These are phyloP conservation scores for Opisthocomus hoazin DNA, from an alignment of 2,113 vertebrate genomes.

Conservation along the genomic window DNA sequence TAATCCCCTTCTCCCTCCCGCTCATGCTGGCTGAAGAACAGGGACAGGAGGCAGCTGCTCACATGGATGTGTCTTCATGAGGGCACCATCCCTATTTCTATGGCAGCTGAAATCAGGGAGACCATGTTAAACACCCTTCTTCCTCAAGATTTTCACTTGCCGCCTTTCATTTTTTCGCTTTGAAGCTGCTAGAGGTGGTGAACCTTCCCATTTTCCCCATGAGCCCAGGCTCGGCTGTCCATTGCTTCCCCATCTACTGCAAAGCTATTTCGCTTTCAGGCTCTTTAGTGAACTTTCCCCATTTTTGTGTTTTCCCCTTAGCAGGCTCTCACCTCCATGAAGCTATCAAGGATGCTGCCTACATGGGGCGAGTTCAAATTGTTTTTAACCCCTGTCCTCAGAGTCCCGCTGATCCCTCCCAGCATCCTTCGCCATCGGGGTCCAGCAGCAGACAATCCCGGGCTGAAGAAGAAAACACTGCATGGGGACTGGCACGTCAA, in stretches of 20 bases:
- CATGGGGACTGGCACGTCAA: background rate
- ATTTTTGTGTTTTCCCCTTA: background rate
- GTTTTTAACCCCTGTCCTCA: background rate
- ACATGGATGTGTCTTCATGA: background rate
- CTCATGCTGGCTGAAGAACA: background rate
- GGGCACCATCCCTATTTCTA: background rate
- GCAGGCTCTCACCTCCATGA: background rate
- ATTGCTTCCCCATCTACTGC: background rate
- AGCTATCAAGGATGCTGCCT: background rate
- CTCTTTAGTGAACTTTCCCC: background rate
- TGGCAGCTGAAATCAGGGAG: background rate
- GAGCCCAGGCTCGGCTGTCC: background rate
- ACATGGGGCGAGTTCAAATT: background rate
- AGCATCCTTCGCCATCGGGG: rapidly evolving
- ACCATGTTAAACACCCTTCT: background rate
- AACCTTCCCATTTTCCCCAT: background rate
- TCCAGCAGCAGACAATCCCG: background rate
- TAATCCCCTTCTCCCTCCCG: background rate
- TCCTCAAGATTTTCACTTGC: background rate
- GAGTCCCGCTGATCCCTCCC: background rate
- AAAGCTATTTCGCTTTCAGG: background rate
- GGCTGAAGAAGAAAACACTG: background rate
- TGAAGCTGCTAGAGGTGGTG: background rate
- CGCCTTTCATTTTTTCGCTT: background rate
- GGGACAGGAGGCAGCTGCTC: background rate